Evolutionary conservation across 2,888 invertebrate species (phyloP).

Genomic region (Deilephila porcellus): DNA sequence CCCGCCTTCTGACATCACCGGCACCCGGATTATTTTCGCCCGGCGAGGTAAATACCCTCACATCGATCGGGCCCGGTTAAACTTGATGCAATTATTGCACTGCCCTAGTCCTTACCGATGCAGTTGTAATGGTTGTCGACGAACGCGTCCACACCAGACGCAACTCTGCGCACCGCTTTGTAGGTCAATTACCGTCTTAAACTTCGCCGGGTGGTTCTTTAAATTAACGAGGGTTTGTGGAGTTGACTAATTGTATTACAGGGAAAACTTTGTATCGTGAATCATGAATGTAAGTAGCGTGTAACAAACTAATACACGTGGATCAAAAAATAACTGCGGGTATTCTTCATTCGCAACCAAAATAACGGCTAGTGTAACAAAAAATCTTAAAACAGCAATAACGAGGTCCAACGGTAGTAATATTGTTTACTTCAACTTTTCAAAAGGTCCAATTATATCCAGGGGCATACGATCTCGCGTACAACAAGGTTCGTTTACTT

Average conservation of each 20-base stretch:
- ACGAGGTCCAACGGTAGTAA: neutral
- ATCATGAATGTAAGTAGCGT: neutral
- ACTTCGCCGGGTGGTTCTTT: neutral
- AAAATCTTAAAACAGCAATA: neutral
- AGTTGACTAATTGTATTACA: neutral
- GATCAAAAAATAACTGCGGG: neutral
- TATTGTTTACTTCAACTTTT: neutral
- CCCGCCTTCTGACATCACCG: slow-evolving; percentile 77
- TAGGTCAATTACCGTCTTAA: slow-evolving; percentile 10
- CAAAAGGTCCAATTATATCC: neutral
- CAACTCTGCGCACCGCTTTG: slow-evolving; percentile 4
- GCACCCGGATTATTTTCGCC: slow-evolving; percentile 84
- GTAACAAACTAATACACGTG: neutral
- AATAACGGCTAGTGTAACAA: neutral
- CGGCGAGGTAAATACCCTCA: slow-evolving; percentile 85
- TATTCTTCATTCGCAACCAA: neutral
- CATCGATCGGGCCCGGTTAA: slow-evolving; percentile 83
- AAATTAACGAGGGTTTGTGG: neutral
- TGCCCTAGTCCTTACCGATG: slow-evolving; percentile 75
- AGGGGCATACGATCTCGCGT: neutral
- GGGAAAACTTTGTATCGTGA: neutral
- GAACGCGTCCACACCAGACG: slow-evolving; percentile 20
- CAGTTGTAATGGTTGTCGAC: slow-evolving; percentile 58
- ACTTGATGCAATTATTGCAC: slow-evolving; percentile 84
- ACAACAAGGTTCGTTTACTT: slow-evolving; percentile 2